Evolutionary conservation across 2,113 vertebrate genomes (phyloP).

Genomic region (Prionailurus bengalensis): DNA sequence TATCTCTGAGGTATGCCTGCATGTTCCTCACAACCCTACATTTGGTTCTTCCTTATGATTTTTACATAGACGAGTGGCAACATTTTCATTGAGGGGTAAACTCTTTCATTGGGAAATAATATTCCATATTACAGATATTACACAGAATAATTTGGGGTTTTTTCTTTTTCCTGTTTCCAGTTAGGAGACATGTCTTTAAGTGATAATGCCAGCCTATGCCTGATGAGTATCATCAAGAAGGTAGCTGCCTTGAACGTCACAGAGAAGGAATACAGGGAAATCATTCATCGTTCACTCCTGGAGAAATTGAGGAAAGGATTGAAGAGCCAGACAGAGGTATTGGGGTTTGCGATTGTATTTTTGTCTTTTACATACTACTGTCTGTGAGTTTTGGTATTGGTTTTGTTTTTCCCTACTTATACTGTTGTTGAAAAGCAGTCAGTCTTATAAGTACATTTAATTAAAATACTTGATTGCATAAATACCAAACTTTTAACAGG

Average conservation of each 20-base stretch:
- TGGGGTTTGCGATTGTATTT: not conserved
- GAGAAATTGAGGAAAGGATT: constrained; percentile 93
- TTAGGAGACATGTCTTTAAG: constrained; percentile 97
- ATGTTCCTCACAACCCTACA: not conserved
- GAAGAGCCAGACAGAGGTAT: constrained; percentile 94
- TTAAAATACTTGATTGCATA: not conserved
- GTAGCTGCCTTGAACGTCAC: constrained; percentile 88
- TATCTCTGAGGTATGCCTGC: not conserved
- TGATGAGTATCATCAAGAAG: constrained; percentile 91
- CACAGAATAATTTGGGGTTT: not conserved
- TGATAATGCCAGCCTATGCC: constrained; percentile 94
- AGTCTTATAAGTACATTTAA: not conserved
- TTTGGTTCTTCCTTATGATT: not conserved
- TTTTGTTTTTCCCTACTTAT: not conserved
- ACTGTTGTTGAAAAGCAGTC: not conserved
- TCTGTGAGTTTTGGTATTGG: not conserved
- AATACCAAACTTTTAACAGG: not conserved
- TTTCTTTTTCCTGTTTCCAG: constrained; percentile 84
- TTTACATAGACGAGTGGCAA: not conserved
- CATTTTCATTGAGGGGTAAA: not conserved
- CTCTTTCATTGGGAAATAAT: not conserved
- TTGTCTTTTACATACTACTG: not conserved
- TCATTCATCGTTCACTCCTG: constrained; percentile 93
- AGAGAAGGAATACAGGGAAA: constrained; percentile 92
- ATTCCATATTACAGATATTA: not conserved